phyloP scores from a whole-genome alignment of 2,113 vertebrate species.

The Callipepla squamata region DNA sequence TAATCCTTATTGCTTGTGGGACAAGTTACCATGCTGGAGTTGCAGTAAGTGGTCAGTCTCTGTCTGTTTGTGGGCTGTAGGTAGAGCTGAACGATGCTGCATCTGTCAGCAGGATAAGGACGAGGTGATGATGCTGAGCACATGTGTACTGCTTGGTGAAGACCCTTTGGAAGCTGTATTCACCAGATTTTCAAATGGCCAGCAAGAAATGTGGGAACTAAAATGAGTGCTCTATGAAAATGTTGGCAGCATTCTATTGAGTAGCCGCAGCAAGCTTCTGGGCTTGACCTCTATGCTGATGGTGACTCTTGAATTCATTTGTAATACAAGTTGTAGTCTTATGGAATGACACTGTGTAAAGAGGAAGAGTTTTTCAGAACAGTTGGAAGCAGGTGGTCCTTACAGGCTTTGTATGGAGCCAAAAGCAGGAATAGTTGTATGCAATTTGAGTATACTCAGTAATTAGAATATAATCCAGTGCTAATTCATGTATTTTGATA shows the following conservation, averaged over 20 bases:
- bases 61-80: not conserved
- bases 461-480: not conserved
- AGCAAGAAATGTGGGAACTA: not conserved
- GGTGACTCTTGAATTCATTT: not conserved
- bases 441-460: not conserved
- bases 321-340: fast-evolving
- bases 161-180: not conserved
- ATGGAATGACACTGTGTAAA: not conserved
- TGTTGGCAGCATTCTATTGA: not conserved
- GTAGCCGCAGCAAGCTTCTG: not conserved
- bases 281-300: not conserved
- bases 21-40: constrained; percentile 96
- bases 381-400: not conserved
- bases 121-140: not conserved
- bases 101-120: not conserved
- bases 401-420: not conserved
- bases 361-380: not conserved
- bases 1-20: constrained; percentile 97
- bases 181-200: not conserved
- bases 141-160: not conserved
- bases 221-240: not conserved
- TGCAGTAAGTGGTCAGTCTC: constrained; percentile 82
- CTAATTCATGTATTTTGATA: not conserved
- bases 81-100: fast-evolving
- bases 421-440: not conserved